Percentiles rank a stretch among this genome's conserved stretches.
Evolutionary conservation across 64 coral and sea anemone genomes (phyloP).

Genomic region (Montipora capricornis): DNA sequence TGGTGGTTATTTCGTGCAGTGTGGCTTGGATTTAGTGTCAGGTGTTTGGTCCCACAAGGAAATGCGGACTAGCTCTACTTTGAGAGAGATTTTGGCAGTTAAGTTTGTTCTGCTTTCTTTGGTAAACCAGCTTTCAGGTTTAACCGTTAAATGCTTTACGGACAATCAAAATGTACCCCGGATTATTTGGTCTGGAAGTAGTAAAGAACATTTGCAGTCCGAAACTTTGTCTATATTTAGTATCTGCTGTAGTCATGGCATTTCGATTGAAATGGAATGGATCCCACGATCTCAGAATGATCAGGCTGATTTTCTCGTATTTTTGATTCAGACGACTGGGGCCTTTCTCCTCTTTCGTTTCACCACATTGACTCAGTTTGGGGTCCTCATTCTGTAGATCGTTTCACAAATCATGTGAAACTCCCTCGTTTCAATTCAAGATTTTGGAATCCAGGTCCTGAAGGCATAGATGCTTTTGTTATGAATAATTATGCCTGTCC

Average conservation of each 20-base stretch:
- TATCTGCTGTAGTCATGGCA: conserved; percentile 31
- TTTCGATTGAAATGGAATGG: conserved; percentile 70
- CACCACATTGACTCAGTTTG: not conserved
- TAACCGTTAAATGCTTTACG: conserved; percentile 14
- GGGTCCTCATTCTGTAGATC: not conserved
- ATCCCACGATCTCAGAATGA: conserved; percentile 61
- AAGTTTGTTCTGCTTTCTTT: conserved; percentile 65
- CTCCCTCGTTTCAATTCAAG: conserved; percentile 10
- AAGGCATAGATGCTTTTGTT: not conserved
- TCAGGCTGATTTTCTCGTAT: conserved; percentile 41
- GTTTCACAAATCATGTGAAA: conserved; percentile 27
- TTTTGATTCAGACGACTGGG: not conserved
- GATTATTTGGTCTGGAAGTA: conserved; percentile 40
- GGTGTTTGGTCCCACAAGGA: conserved; percentile 50
- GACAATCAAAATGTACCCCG: conserved; percentile 68
- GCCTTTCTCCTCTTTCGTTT: not conserved
- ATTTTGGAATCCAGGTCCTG: not conserved
- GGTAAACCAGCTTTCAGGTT: no score
- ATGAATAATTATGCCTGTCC: conserved; percentile 43
- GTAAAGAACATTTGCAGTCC: conserved; percentile 41
- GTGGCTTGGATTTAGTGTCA: conserved; percentile 53
- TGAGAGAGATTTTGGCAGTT: conserved; percentile 72
- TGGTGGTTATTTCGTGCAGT: conserved; percentile 78
- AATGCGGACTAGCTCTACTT: conserved; percentile 69
- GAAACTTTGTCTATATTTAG: conserved; percentile 43